A percentile compares a stretch with the other conserved stretches of the same genome.
Conservation (phyloP, 2,113 vertebrate genomes). For the Rutilus rutilus region DNA sequence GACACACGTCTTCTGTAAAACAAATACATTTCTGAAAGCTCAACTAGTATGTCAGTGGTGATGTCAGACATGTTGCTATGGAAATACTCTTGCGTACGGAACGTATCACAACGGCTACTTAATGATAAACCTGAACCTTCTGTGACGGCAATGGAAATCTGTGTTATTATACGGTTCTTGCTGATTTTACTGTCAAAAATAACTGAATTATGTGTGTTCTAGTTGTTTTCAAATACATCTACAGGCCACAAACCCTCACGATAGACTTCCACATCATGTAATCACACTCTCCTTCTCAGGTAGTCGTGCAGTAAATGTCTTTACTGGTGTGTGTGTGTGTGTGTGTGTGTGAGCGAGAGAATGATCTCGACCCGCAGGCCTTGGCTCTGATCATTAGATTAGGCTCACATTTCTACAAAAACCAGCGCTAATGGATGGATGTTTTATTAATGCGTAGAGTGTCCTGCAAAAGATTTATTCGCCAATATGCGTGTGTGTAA, state of each 20-base stretch:
- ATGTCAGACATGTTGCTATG: not conserved
- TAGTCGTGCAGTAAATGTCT: not conserved
- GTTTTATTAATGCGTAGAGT: constrained; percentile 23
- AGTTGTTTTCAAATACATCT: not conserved
- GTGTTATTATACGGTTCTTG: not conserved
- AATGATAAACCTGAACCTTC: not conserved
- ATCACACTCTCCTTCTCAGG: not conserved
- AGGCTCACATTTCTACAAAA: not conserved
- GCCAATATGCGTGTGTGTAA: not conserved
- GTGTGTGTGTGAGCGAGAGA: not conserved
- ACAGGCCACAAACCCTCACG: not conserved
- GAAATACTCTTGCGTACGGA: not conserved
- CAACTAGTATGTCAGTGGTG: not conserved
- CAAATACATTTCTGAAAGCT: not conserved
- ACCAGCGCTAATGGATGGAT: constrained; percentile 14
- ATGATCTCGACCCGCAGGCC: not conserved
- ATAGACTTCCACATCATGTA: too few relatives aligned
- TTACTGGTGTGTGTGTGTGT: not conserved
- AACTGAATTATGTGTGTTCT: not conserved
- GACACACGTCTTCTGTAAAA: not conserved
- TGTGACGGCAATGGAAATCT: not conserved
- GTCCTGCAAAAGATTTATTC: constrained; percentile 3
- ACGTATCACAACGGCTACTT: not conserved
- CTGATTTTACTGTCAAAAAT: not conserved
- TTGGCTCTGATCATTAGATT: not conserved